Base-by-base conservation (phyloP, 2,888 invertebrate species). In the Isoperla grammatica region DNA sequence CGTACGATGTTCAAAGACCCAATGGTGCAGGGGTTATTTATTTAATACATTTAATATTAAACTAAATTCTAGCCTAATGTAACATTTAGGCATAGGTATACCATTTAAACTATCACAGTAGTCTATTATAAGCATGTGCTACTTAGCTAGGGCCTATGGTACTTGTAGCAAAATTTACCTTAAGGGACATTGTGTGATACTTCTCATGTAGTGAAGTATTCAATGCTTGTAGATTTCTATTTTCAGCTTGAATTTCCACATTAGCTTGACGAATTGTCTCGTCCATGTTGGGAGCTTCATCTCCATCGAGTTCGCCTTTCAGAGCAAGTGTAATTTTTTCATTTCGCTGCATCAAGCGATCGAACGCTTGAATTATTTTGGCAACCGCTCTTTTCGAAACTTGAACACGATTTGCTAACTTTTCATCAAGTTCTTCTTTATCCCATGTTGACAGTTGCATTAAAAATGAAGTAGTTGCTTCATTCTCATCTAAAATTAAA, bases 371-470 rank as follows among this genome's bases (percentile, higher is more conserved):
- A 56, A 98, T 85, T 23, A 98, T 90, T 78, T 97, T 97, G 2
- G 95, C 95, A 19, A 98, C 95, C 6, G 96, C 97, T 62, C 97
- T 79, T 71, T 95, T 95, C 9, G 96, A 96, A 17, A 97, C 96
- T 78, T 94, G 95, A 5, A 97, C 97, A 23, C 97, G 79, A 76
- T 96, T 95, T 0, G 95, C 93, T 39, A 98, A 79, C 75, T 95
- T 95, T 66, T 96, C 95, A 70, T 98, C 97, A 58, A 98, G 76
- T 72, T 98, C 97, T 70, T 95, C 94, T 71, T 95, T 95, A 73
- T 98, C 97, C 96, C 97, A 97, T 0, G 95, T 95, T 1, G 96
- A 95, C 42, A 98, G 75, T 71, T 96, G 92, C 77, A 95, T 90
- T 46, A 98, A 81, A 75, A 98, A 98, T 5, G 95, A 94, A 8